Evolutionary conservation across 2,888 invertebrate genomes (phyloP).

Genomic region (Catonia carolina): DNA sequence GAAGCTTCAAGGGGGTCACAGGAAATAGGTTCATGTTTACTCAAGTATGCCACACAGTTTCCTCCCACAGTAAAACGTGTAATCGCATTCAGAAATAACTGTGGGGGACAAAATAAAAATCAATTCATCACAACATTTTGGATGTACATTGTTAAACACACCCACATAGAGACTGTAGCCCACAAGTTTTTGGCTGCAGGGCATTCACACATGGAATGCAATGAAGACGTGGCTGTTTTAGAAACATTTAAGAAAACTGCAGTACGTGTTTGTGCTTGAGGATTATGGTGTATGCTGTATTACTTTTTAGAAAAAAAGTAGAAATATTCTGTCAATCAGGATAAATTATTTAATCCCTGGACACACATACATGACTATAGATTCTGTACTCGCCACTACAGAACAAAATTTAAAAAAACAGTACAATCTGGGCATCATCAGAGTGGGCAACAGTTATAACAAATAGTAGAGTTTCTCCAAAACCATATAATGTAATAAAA

Average conservation of each 20-base stretch:
- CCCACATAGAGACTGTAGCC: conserved; percentile 21
- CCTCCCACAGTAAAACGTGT: conserved; percentile 16
- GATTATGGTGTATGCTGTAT: too few species aligned
- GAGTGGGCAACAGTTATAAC: too few species aligned
- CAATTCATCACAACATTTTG: conserved; percentile 38
- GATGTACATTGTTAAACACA: conserved; percentile 30
- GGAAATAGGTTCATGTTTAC: conserved; percentile 22
- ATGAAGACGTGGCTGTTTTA: conserved; percentile 24
- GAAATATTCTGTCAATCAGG: too few species aligned
- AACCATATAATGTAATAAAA: too few species aligned
- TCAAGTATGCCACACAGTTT: conserved; percentile 12
- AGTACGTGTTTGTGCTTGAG: conserved; percentile 14
- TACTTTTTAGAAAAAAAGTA: too few species aligned
- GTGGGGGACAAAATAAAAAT: too few species aligned
- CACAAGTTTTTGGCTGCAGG: conserved; percentile 25
- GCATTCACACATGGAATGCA: conserved; percentile 28
- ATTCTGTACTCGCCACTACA: too few species aligned
- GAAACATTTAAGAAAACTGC: conserved; percentile 22
- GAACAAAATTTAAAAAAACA: too few species aligned
- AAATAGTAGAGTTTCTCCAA: too few species aligned
- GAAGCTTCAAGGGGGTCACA: conserved; percentile 26
- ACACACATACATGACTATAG: too few species aligned
- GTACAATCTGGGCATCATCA: too few species aligned
- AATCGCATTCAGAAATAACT: conserved; percentile 27
- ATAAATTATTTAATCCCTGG: too few species aligned